Conservation (phyloP, 2,113 vertebrate species). For the Lagopus leucura region DNA sequence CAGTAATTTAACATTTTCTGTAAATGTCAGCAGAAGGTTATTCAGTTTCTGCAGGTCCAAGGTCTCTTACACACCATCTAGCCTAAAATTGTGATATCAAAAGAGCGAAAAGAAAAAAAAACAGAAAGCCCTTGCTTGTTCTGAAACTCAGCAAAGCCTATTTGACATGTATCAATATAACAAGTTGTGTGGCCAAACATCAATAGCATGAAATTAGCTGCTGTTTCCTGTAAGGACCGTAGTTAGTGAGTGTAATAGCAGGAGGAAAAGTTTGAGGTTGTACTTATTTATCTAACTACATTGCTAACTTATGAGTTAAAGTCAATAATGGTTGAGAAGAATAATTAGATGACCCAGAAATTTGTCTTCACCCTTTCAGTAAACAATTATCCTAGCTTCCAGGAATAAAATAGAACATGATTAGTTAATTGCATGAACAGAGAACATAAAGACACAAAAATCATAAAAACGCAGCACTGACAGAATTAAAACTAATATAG, state of each 20-base stretch:
- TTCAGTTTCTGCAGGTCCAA: conserved; percentile 21
- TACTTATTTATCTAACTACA: neutral
- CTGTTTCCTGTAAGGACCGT: neutral
- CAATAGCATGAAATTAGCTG: neutral
- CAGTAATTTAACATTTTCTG: conserved; percentile 65
- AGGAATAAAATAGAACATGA: neutral
- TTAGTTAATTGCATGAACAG: too few species aligned
- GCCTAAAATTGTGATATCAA: neutral
- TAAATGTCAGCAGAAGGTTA: conserved; percentile 63
- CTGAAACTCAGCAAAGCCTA: neutral
- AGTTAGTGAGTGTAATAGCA: neutral
- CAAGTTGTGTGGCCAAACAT: neutral
- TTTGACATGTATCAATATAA: neutral
- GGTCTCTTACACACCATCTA: neutral
- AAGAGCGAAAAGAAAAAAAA: neutral
- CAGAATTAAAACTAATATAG: neutral
- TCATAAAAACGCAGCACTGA: neutral
- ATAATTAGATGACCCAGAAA: neutral
- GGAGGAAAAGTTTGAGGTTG: neutral
- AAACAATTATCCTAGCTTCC: neutral
- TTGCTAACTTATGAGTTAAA: neutral
- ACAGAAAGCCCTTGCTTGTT: neutral
- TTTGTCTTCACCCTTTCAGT: neutral
- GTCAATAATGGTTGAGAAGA: neutral
- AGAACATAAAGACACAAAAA: neutral